phyloP scores from a whole-genome alignment of 2,888 invertebrate genomes.

The Homarus gammarus region DNA sequence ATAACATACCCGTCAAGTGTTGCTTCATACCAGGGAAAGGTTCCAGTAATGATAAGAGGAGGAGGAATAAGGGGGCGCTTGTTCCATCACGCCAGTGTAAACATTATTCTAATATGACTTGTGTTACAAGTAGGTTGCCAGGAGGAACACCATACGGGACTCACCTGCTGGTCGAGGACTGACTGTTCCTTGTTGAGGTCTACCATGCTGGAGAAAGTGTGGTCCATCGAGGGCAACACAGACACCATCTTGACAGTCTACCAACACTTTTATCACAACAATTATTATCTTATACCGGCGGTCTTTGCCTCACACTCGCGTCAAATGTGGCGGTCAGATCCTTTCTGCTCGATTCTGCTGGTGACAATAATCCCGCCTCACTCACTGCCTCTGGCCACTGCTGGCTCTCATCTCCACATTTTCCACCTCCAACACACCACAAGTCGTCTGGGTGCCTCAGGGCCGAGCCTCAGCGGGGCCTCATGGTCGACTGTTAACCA shows the following conservation, averaged over 20 bases:
- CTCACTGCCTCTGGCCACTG: background rate
- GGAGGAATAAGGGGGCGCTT: background rate
- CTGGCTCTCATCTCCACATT: background rate
- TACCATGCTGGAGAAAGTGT: constrained; percentile 64
- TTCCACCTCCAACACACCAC: background rate
- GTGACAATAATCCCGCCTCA: background rate
- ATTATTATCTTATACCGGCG: background rate
- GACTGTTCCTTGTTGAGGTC: constrained; percentile 67
- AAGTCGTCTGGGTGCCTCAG: background rate
- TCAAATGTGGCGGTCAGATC: background rate
- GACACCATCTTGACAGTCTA: constrained; percentile 56
- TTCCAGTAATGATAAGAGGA: too few relatives aligned
- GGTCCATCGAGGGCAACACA: constrained; percentile 65
- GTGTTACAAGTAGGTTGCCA: too few relatives aligned
- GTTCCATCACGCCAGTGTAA: too few relatives aligned
- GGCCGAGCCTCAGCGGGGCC: background rate
- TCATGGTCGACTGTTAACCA: background rate
- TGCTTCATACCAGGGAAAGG: too few relatives aligned
- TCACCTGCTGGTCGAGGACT: constrained; percentile 65
- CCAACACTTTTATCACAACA: constrained; percentile 1
- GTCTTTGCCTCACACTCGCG: background rate
- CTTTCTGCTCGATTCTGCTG: background rate
- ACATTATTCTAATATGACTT: too few relatives aligned
- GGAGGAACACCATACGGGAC: background rate
- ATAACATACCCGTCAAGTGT: too few relatives aligned